Evolutionary conservation across 2,797 vertebrate genomes (phyloP).

Genomic region (Bovichtus variegatus): DNA sequence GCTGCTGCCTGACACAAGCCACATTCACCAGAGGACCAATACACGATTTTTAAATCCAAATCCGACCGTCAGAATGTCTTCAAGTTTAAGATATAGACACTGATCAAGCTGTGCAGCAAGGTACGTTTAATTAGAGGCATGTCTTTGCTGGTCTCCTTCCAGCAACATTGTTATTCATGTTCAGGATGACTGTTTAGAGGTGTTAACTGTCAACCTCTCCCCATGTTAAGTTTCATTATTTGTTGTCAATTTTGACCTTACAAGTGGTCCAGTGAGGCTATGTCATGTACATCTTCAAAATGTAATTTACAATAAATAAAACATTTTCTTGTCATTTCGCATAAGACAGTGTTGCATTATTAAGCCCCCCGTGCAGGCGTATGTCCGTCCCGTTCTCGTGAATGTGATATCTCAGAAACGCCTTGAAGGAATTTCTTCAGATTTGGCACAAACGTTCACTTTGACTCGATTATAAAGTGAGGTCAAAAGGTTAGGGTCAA

Average conservation of each 20-base stretch:
- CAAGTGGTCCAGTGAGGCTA: constrained; percentile 48
- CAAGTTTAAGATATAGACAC: background rate
- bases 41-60: background rate
- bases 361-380: too few species aligned
- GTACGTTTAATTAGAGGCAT: constrained; percentile 5
- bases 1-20: background rate
- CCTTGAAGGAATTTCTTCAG: too few species aligned
- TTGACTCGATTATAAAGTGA: too few species aligned
- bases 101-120: constrained; percentile 1
- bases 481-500: background rate
- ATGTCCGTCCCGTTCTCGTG: too few species aligned
- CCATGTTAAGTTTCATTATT: constrained; percentile 46
- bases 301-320: too few species aligned
- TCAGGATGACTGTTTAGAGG: too few species aligned
- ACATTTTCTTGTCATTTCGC: too few species aligned
- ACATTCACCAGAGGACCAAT: background rate
- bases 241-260: constrained; percentile 55
- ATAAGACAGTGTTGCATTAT: too few species aligned
- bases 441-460: too few species aligned
- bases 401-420: too few species aligned
- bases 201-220: background rate
- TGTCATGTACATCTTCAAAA: constrained; percentile 44
- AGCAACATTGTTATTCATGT: constrained; percentile 25
- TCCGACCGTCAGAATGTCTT: too few species aligned
- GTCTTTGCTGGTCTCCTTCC: constrained; percentile 11